Evolutionary conservation across 2,888 invertebrate genomes (phyloP).

Genomic region (Anthrax anthrax): DNA sequence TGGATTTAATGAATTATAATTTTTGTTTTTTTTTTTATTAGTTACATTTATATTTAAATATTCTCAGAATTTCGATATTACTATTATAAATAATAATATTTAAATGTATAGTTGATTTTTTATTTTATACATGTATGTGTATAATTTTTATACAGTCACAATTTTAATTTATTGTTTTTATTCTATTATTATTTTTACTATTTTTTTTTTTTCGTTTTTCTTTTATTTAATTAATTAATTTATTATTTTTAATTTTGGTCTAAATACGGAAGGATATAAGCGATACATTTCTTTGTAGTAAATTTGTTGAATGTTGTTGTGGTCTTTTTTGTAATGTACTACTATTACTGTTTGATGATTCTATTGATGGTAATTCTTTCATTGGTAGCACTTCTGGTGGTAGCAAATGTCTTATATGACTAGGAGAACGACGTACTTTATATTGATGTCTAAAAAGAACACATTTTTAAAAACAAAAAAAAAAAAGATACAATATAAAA

Average conservation of each 20-base stretch:
- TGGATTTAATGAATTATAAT: no score
- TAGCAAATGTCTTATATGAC: constrained; percentile 31
- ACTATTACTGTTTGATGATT: constrained; percentile 19
- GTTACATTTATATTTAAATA: no score
- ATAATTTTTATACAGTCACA: no score
- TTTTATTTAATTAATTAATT: background rate
- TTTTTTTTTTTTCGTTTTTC: background rate
- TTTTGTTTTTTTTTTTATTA: no score
- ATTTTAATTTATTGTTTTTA: no score
- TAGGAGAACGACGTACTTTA: constrained; percentile 30
- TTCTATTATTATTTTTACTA: background rate
- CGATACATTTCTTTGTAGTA: constrained; percentile 31
- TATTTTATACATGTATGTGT: no score
- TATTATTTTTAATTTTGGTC: constrained; percentile 5
- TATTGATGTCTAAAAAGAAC: constrained; percentile 25
- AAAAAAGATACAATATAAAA: no score
- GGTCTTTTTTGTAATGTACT: constrained; percentile 18
- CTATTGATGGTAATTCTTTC: constrained; percentile 29
- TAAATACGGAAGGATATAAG: constrained; percentile 33
- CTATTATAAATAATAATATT: no score
- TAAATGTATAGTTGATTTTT: no score
- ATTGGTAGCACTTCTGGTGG: constrained; percentile 32
- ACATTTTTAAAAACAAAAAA: no score
- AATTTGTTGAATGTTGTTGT: constrained; percentile 17
- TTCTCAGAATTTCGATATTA: no score